Evolutionary conservation across 2,113 vertebrate species (phyloP), one percentile per base, ranked within the genome.

Genomic region (Nettapus auritus): DNA sequence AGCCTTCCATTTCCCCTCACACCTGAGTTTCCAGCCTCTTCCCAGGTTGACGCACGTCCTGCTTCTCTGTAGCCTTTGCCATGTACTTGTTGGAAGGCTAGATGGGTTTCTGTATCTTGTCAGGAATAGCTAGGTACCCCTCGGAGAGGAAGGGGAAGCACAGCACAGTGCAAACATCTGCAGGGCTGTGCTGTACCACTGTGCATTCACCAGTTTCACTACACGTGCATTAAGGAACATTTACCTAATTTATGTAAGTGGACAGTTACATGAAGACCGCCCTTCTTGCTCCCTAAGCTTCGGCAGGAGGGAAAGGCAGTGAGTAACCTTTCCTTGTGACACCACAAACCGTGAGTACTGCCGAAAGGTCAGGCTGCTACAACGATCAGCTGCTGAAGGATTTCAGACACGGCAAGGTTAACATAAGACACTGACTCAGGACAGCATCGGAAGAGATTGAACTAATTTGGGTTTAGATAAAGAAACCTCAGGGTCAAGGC

Each of bases 401-500:
- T 44, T 86, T 94, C 88, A 71, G 60, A 62, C 26, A 48, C 48
- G 80, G 55, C 76, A 90, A 92, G 70, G 91, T 79, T 91, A 92
- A 86, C 56, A 34, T 33, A 79, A 79, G 77, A 81, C 62, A 60
- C 34, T 53, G 78, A 86, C 50, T 75, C 52, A 40, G 33, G 69
- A 84, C 33, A 64, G 48, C 9, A 4, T 42, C 0, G 1, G 52
- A 90, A 93, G 46, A 33, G 57, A 74, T 23, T 74, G 64, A 88
- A 83, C 59, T 80, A 73, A 94, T 86, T 62, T 34, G 52, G 23
- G 40, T 89, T 56, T 82, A 38, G 66, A 92, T 64, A n/a, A 92
- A 59, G 81, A 82, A 90, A 82, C 48, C 74, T 95, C 77, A 92
- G 28, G 74, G 89, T 69, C 93, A 86, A 89, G 69, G 89, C 38